These are phyloP conservation scores for Bilobella aurantiaca DNA, from an alignment of 1,140 invertebrate species.

Conservation along the genomic window DNA sequence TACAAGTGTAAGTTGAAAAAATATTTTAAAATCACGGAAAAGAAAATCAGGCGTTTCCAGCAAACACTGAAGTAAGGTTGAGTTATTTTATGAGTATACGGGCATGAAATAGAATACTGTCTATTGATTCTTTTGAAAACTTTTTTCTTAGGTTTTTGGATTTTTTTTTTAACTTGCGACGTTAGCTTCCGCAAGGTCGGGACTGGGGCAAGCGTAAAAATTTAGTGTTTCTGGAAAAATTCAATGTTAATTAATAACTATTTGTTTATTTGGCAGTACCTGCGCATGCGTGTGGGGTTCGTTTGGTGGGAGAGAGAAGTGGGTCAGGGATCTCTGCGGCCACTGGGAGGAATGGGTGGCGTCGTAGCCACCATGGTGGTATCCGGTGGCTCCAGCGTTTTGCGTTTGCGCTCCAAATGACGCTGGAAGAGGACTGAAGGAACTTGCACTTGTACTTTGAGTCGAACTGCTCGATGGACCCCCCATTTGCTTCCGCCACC, in stretches of 20 bases:
- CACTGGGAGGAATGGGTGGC: neutral
- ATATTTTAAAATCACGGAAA: too few species aligned
- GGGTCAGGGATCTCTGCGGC: neutral
- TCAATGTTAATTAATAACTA: neutral
- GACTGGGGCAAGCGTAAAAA: neutral
- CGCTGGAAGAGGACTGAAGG: constrained; percentile 30
- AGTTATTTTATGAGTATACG: too few species aligned
- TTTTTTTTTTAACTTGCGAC: too few species aligned
- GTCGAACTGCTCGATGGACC: constrained; percentile 6
- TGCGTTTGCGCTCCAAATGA: constrained; percentile 12
- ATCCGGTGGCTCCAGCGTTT: constrained; percentile 6
- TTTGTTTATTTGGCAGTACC: neutral
- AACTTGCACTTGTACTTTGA: constrained; percentile 4
- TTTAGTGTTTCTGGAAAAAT: neutral
- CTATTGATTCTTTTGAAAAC: too few species aligned
- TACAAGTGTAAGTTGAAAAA: too few species aligned
- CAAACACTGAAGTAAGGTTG: too few species aligned
- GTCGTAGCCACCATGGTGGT: neutral
- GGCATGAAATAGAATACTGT: too few species aligned
- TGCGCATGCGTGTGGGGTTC: neutral
- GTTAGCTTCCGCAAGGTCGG: too few species aligned
- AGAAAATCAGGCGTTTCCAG: too few species aligned
- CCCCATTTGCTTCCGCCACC: constrained; percentile 44
- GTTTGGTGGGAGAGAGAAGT: neutral
- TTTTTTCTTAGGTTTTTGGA: too few species aligned